A percentile compares a stretch with the other conserved stretches of the same genome.
Conservation (phyloP, 2,113 vertebrate species). For the Ginglymostoma cirratum region DNA sequence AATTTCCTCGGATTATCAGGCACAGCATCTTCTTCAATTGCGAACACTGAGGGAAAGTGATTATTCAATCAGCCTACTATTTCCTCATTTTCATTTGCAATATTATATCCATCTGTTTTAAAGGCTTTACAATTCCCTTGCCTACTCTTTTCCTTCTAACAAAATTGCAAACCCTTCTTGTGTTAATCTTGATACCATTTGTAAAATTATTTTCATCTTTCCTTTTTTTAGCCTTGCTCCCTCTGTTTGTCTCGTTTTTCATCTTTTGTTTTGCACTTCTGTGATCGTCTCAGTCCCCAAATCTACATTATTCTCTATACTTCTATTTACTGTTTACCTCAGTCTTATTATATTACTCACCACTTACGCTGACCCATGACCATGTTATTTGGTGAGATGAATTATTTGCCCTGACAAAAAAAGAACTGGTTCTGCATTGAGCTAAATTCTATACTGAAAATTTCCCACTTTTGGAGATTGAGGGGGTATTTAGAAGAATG, state of each 20-base stretch:
- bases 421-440: not conserved
- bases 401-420: not conserved
- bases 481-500: too few species aligned
- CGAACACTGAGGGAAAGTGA: not conserved
- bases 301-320: not conserved
- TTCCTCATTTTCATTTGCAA: not conserved
- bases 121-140: not conserved
- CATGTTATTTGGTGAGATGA: not conserved
- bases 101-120: not conserved
- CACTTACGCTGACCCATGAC: not conserved
- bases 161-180: not conserved
- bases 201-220: not conserved
- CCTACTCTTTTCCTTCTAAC: not conserved
- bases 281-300: not conserved
- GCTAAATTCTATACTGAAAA: not conserved
- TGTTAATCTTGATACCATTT: not conserved
- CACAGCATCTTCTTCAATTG: not conserved
- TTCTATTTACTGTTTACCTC: not conserved
- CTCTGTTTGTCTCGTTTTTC: not conserved
- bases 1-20: not conserved
- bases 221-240: not conserved
- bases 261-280: not conserved
- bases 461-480: not conserved
- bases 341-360: not conserved
- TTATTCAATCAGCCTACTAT: not conserved